phyloP scores from a whole-genome alignment of 2,888 invertebrate species.

The Herminia tarsipennalis region DNA sequence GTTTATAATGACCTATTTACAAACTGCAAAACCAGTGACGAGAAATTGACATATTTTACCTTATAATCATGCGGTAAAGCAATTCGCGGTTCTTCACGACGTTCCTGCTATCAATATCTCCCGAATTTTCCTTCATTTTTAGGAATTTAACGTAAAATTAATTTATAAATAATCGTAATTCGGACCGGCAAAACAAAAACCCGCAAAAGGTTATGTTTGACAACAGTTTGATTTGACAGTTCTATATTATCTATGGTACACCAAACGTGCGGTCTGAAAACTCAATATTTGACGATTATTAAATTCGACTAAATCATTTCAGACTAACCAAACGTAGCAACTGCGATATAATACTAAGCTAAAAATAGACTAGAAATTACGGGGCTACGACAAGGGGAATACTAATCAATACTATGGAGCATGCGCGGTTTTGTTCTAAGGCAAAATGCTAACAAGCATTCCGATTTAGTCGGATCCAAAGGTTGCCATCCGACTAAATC shows the following conservation, averaged over 20 bases:
- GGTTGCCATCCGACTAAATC: too few relatives aligned
- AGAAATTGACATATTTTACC: constrained; percentile 74
- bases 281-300: too few relatives aligned
- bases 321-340: too few relatives aligned
- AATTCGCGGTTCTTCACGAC: constrained; percentile 95
- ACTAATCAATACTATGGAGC: constrained; percentile 52
- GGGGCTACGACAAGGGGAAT: background rate
- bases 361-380: constrained; percentile 6
- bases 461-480: too few relatives aligned
- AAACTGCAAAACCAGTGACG: background rate
- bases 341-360: constrained; percentile 10
- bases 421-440: too few relatives aligned
- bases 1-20: background rate
- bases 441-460: too few relatives aligned
- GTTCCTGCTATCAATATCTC: constrained; percentile 89
- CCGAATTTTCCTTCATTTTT: constrained; percentile 73
- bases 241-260: constrained; percentile 31
- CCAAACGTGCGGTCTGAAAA: constrained; percentile 4
- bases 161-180: background rate
- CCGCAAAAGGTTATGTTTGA: constrained; percentile 45
- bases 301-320: too few relatives aligned
- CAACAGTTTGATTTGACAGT: constrained; percentile 45
- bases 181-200: constrained; percentile 37
- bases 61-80: constrained; percentile 96
- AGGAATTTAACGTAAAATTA: background rate